Percentiles rank a stretch among this genome's conserved stretches.
Evolutionary conservation across 1,140 invertebrate genomes (phyloP).

Genomic region (Calephelis virginiensis): DNA sequence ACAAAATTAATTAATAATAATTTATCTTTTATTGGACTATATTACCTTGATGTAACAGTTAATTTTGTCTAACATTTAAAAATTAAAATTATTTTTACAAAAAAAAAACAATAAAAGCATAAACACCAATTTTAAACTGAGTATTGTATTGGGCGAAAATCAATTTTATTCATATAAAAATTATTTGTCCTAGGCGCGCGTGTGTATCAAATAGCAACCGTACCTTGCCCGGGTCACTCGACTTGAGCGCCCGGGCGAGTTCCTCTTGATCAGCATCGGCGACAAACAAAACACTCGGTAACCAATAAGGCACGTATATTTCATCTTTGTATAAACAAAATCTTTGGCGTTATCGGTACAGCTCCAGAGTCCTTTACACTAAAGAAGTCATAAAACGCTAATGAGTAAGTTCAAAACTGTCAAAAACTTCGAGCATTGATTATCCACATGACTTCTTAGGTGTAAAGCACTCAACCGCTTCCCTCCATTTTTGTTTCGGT

Average conservation of each 20-base stretch:
- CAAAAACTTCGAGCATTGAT: neutral
- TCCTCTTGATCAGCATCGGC: constrained; percentile 56
- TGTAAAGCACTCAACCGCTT: neutral
- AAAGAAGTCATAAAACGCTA: neutral
- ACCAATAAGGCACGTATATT: constrained; percentile 77
- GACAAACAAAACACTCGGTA: constrained; percentile 68
- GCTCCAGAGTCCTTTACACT: constrained; percentile 18
- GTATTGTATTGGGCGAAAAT: neutral
- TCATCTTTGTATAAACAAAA: constrained; percentile 71
- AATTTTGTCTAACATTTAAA: no score
- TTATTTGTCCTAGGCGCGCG: constrained; percentile 54
- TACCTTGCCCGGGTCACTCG: constrained; percentile 82
- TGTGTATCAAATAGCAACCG: constrained; percentile 68
- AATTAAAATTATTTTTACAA: no score
- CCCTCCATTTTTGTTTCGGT: neutral
- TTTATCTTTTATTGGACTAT: neutral
- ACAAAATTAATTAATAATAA: neutral
- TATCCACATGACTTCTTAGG: neutral
- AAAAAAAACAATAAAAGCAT: neutral
- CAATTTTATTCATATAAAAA: neutral
- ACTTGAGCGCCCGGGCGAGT: constrained; percentile 80
- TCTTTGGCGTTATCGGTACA: constrained; percentile 63
- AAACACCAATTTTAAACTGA: neutral
- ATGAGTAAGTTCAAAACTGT: neutral
- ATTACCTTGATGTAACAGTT: no score